Base-by-base conservation (phyloP, 2,888 invertebrate genomes). In the Cerceris rybyensis region DNA sequence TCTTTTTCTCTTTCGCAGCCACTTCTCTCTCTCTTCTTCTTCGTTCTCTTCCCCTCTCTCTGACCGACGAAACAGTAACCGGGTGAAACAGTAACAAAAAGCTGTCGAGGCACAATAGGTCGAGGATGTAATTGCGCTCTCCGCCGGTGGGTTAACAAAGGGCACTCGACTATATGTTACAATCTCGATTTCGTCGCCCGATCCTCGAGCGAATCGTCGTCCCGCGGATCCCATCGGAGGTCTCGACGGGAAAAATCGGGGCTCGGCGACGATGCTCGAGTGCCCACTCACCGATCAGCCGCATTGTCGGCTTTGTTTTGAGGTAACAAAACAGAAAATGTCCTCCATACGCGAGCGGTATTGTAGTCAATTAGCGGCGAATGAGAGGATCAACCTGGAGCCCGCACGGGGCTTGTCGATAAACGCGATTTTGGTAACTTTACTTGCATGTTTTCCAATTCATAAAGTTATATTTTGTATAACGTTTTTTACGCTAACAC, bases 321-420 rank as follows among this genome's bases (percentile, higher is more conserved):
- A 91, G 91, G 92, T 88, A 92, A 92, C 92, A 92, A 91, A 92
- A 92, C 90, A 91, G 91, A 92, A 92, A 91, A 91, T 87, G 90
- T 88, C 86, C 87, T 89, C 88, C 88, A 88, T 90, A 87, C 87
- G 89, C 87, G 85, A 74, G 75, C 74, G 84, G 82, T 84, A 90
- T 91, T 90, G 89, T 91, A 89, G 90, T 91, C 91, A 91, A 92
- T 92, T 92, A 92, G 89, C 83, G 85, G 64, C 57, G 70, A 75
- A 61, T 68, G 14, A 73, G 72, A 81, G 69, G 78, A 69, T 69
- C 67, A 65, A 78, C 82, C 71, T 71, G 59, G 17, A 41, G 13
- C 7, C 49, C 41, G 1, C 17, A 13, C 41, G 28, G 28, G n/a
- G 60, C 72, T 79, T 9, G 6, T 69, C 52, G 65, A 7, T 55